phyloP scores from a whole-genome alignment of 2,113 vertebrate genomes.

The Myodes glareolus region DNA sequence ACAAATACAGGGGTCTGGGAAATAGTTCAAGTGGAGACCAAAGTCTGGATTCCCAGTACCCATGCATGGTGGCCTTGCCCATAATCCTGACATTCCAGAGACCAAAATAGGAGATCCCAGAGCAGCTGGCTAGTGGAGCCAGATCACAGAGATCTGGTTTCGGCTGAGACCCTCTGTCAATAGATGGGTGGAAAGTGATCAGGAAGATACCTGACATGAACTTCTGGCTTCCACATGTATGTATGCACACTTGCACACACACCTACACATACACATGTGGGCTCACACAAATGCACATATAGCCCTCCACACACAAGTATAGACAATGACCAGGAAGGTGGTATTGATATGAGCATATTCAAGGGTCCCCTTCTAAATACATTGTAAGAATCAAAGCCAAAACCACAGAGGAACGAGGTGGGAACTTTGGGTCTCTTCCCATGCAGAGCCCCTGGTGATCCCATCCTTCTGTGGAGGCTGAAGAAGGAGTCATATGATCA shows the following conservation, averaged over 20 bases:
- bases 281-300: neutral
- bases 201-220: neutral
- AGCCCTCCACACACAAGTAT: neutral
- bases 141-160: neutral
- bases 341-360: no score
- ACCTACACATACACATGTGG: neutral
- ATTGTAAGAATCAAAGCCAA: neutral
- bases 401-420: neutral
- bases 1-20: neutral
- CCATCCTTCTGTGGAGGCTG: no score
- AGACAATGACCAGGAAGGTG: neutral
- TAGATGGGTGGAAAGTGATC: neutral
- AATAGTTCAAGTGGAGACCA: neutral
- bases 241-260: neutral
- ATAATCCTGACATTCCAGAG: neutral
- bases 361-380: neutral
- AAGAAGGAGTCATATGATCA: no score
- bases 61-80: neutral
- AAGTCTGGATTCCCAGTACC: neutral
- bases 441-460: neutral
- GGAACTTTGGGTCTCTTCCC: neutral
- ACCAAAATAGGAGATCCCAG: neutral
- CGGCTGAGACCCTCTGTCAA: neutral
- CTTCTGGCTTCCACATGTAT: neutral
- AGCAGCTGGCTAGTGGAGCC: neutral